Evolutionary conservation across 2,113 vertebrate species (phyloP).

Genomic region (Chitala chitala): DNA sequence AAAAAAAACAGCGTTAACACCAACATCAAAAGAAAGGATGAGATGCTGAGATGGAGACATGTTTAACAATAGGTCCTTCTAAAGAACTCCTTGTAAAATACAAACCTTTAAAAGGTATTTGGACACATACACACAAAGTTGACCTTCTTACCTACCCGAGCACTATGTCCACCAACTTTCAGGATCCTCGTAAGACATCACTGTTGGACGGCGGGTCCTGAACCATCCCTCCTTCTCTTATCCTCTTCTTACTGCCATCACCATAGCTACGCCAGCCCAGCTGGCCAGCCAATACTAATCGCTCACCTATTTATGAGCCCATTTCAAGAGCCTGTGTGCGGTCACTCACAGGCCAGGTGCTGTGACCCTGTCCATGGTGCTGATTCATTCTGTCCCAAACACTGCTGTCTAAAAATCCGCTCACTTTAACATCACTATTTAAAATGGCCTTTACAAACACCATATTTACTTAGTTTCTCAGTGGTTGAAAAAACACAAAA

Average conservation of each 20-base stretch:
- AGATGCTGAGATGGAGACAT: not conserved
- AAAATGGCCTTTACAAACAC: not conserved
- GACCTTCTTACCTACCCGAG: no score
- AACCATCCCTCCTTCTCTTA: not conserved
- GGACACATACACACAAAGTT: no score
- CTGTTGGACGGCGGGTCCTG: not conserved
- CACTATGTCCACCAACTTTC: no score
- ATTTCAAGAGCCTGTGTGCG: not conserved
- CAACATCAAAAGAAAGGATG: not conserved
- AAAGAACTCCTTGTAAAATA: not conserved
- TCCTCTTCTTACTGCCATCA: not conserved
- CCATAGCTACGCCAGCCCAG: constrained; percentile 7
- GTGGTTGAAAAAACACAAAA: not conserved
- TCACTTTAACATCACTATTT: not conserved
- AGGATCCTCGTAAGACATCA: no score
- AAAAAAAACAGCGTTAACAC: not conserved
- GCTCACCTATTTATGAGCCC: not conserved
- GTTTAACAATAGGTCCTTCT: not conserved
- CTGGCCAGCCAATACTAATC: not conserved
- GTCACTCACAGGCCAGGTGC: not conserved
- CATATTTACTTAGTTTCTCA: not conserved
- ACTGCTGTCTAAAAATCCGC: not conserved
- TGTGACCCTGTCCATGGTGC: not conserved
- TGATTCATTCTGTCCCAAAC: not conserved
- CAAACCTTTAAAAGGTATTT: no score